A percentile compares a stretch with the other conserved stretches of the same genome.
These are phyloP conservation scores for Parapsyche elsis DNA, from an alignment of 1,140 invertebrate genomes.

Conservation along the genomic window DNA sequence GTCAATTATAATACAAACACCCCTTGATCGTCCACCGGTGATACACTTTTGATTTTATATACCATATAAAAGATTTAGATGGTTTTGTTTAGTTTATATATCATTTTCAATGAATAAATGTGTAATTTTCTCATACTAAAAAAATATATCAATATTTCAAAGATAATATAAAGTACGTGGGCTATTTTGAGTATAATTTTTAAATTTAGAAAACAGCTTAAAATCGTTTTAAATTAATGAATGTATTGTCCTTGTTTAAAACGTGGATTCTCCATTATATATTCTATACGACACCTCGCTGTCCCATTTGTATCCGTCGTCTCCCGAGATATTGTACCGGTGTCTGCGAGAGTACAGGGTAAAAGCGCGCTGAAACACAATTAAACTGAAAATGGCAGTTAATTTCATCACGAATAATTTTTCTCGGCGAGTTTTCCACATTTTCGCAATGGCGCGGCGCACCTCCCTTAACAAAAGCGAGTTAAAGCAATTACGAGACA, in stretches of 20 bases:
- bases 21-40: too few species aligned
- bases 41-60: too few species aligned
- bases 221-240: background rate
- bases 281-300: background rate
- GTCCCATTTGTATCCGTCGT: constrained; percentile 8
- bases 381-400: constrained; percentile 30
- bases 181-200: background rate
- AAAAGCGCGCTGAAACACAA: background rate
- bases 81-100: too few species aligned
- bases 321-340: background rate
- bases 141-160: background rate
- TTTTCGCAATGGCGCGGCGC: background rate
- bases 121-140: background rate
- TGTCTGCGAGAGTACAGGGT: background rate
- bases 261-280: background rate
- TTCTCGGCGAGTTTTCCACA: constrained; percentile 25
- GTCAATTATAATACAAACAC: too few species aligned
- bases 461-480: background rate
- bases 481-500: constrained; percentile 9
- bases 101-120: background rate
- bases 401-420: constrained; percentile 28
- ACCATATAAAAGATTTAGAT: too few species aligned
- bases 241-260: background rate
- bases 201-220: background rate
- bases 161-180: too few species aligned